Percentiles rank a stretch among this genome's conserved stretches.
These are phyloP conservation scores for Gambusia affinis DNA, from an alignment of 2,113 vertebrate species.

Conservation along the genomic window DNA sequence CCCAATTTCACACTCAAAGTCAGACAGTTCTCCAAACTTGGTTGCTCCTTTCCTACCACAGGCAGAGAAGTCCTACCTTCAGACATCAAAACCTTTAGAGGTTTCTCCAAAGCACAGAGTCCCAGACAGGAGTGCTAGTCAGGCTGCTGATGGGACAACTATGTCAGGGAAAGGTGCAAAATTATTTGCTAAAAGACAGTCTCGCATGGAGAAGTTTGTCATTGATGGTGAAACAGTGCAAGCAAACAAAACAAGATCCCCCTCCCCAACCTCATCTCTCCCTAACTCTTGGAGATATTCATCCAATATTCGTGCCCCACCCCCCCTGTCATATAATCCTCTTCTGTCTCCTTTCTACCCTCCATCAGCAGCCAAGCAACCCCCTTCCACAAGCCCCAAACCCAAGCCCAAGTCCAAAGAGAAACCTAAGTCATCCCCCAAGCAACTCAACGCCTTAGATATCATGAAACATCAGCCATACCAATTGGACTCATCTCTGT, in stretches of 20 bases:
- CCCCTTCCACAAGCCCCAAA: conserved; percentile 75
- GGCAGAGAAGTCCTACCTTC: conserved; percentile 67
- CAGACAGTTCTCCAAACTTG: conserved; percentile 75
- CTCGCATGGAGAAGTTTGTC: conserved; percentile 95
- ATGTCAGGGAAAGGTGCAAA: conserved; percentile 90
- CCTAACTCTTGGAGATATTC: conserved; percentile 95
- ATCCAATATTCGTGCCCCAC: conserved; percentile 93
- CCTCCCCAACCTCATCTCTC: conserved; percentile 90
- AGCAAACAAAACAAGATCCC: conserved; percentile 81
- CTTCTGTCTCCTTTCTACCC: conserved; percentile 90
- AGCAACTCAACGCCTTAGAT: conserved; percentile 89
- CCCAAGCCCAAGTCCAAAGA: conserved; percentile 74
- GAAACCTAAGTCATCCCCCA: conserved; percentile 83
- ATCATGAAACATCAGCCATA: conserved; percentile 98
- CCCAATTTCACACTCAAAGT: conserved; percentile 67
- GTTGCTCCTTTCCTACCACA: conserved; percentile 80
- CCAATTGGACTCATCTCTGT: conserved; percentile 90
- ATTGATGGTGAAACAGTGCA: conserved; percentile 90
- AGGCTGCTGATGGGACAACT: conserved; percentile 78
- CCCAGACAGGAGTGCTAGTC: conserved; percentile 61
- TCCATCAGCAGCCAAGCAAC: conserved; percentile 82
- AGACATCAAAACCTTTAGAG: conserved; percentile 73
- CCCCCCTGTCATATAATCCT: conserved; percentile 92
- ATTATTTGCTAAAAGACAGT: conserved; percentile 92
- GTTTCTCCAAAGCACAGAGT: conserved; percentile 62